These are phyloP conservation scores for Drosophila longiperda DNA, from an alignment of 2,888 invertebrate species.

Conservation along the genomic window DNA sequence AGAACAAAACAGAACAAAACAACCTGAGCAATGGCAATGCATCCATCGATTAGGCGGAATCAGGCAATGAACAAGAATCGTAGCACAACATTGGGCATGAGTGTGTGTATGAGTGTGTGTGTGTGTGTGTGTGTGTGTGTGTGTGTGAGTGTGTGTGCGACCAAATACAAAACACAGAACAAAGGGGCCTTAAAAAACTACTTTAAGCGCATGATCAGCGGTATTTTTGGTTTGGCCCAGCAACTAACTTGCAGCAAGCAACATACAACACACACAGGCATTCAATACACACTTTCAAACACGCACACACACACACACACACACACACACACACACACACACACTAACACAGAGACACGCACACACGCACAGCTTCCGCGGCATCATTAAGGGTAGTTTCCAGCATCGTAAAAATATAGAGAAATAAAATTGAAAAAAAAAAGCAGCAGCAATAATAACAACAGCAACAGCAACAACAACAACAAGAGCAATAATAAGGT, in stretches of 20 bases:
- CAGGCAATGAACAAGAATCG: conserved; percentile 49
- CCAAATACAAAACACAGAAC: conserved; percentile 9
- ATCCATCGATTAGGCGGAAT: conserved; percentile 48
- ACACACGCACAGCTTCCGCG: conserved; percentile 50
- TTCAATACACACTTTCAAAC: conserved; percentile 8
- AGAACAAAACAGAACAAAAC: conserved; percentile 5
- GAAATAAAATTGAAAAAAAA: conserved; percentile 82
- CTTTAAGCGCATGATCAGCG: conserved; percentile 70
- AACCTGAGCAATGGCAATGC: conserved; percentile 48
- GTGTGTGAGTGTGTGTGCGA: conserved; percentile 6
- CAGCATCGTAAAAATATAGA: conserved; percentile 82
- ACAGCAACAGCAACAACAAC: conserved; percentile 12
- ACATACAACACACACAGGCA: conserved; percentile 2
- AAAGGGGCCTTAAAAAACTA: conserved; percentile 53
- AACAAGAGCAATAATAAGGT: conserved; percentile 59
- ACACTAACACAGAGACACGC: conserved; percentile 19
- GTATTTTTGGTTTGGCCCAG: conserved; percentile 56
- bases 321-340: conserved; percentile 12
- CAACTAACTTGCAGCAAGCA: conserved; percentile 43
- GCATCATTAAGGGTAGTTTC: conserved; percentile 83
- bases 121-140: conserved; percentile 7
- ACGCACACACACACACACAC: conserved; percentile 16
- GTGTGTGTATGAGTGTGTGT: not conserved
- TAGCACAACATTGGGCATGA: conserved; percentile 59
- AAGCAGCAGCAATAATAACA: conserved; percentile 41